Evolutionary conservation across 2,888 invertebrate genomes (phyloP).

Genomic region (Drosophila diplacantha): DNA sequence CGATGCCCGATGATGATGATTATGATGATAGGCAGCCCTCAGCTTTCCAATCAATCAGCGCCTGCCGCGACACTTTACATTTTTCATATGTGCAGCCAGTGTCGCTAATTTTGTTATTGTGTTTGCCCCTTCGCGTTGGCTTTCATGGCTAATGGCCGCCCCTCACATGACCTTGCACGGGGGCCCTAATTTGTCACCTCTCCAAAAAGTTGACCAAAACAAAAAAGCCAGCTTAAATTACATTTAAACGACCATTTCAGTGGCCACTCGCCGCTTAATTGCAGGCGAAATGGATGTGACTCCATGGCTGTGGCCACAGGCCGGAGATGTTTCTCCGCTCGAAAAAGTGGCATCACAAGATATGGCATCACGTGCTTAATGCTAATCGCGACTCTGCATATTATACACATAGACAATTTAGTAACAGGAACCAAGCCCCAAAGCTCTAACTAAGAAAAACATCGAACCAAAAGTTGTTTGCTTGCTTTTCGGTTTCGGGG

Average conservation of each 20-base stretch:
- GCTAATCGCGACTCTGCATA: slow-evolving; percentile 40
- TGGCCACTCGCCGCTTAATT: slow-evolving; percentile 54
- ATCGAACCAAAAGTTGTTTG: slow-evolving; percentile 57
- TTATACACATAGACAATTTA: slow-evolving; percentile 13
- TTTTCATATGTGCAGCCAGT: slow-evolving; percentile 28
- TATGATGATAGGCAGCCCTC: slow-evolving; percentile 28
- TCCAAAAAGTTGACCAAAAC: slow-evolving; percentile 48
- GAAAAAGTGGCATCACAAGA: slow-evolving; percentile 33
- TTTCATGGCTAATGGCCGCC: slow-evolving; percentile 72
- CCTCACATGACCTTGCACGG: slow-evolving; percentile 66
- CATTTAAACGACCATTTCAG: slow-evolving; percentile 67
- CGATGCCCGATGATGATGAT: slow-evolving; percentile 27
- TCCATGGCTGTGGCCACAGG: slow-evolving; percentile 3
- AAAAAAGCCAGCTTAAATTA: slow-evolving; percentile 55
- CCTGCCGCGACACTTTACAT: slow-evolving; percentile 32
- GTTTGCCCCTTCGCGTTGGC: slow-evolving; percentile 9
- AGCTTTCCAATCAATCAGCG: slow-evolving; percentile 59
- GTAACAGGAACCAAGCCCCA: slow-evolving; percentile 52
- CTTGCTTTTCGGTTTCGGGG: slow-evolving; percentile 44
- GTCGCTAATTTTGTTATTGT: slow-evolving; percentile 11
- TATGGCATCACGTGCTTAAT: slow-evolving; percentile 56
- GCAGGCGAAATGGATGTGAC: slow-evolving; percentile 29
- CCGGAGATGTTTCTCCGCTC: slow-evolving; percentile 23
- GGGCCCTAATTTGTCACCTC: slow-evolving; percentile 68
- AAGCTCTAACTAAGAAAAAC: slow-evolving; percentile 29